phyloP scores from a whole-genome alignment of 2,113 vertebrate species.

The Typhlomys cinereus region DNA sequence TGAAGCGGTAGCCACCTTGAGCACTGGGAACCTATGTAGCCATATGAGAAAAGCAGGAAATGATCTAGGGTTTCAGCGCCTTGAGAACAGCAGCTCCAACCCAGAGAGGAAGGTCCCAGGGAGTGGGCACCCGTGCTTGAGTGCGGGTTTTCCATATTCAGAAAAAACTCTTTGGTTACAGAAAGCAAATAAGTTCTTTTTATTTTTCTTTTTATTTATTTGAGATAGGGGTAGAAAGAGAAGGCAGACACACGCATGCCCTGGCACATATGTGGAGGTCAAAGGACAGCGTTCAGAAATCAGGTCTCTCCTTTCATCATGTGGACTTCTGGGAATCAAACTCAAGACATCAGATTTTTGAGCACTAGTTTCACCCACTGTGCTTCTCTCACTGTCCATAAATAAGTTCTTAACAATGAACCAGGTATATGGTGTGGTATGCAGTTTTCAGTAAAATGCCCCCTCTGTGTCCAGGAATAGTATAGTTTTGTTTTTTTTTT shows the following conservation, averaged over 20 bases:
- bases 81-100: neutral
- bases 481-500: neutral
- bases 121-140: neutral
- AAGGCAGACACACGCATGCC: too few species aligned
- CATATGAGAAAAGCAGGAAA: neutral
- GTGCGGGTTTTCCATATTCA: neutral
- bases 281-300: too few species aligned
- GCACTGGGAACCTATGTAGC: neutral
- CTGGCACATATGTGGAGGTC: too few species aligned
- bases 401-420: neutral
- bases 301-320: too few species aligned
- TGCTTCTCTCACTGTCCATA: too few species aligned
- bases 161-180: neutral
- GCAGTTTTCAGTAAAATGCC: neutral
- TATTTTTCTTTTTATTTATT: too few species aligned
- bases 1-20: neutral
- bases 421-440: neutral
- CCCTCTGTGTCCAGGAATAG: neutral
- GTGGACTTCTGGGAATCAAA: too few species aligned
- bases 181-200: neutral
- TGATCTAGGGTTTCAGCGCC: neutral
- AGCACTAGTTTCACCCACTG: too few species aligned
- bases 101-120: neutral
- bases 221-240: too few species aligned
- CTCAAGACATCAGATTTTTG: too few species aligned